Evolutionary conservation across 2,888 invertebrate genomes (phyloP).

Genomic region (Drosophila meridiana): DNA sequence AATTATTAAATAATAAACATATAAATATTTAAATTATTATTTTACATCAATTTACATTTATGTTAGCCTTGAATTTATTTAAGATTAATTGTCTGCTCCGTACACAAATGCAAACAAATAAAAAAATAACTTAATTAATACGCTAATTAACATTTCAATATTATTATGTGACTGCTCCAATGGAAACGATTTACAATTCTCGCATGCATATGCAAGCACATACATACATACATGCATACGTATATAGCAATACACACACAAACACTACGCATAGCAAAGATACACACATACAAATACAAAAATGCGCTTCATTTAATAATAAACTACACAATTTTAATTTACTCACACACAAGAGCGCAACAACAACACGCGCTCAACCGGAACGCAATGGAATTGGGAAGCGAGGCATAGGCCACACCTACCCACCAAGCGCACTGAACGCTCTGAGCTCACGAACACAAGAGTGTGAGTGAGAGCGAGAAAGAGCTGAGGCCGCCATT

Average conservation of each 20-base stretch:
- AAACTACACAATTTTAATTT: conserved; percentile 84
- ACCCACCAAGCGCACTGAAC: conserved; percentile 25
- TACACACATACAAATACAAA: conserved; percentile 72
- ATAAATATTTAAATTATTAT: neutral
- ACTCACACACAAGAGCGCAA: conserved; percentile 63
- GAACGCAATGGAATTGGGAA: conserved; percentile 54
- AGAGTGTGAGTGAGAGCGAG: conserved; percentile 19
- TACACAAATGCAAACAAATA: conserved; percentile 44
- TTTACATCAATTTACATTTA: neutral
- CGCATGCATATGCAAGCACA: conserved; percentile 10
- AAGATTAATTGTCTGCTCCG: conserved; percentile 32
- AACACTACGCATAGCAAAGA: conserved; percentile 30
- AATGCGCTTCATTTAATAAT: conserved; percentile 83
- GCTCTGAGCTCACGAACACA: conserved; percentile 7
- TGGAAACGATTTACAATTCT: conserved; percentile 53
- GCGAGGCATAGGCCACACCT: conserved; percentile 56
- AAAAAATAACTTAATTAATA: conserved; percentile 71
- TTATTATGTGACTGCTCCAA: conserved; percentile 70
- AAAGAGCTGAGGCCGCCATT: conserved; percentile 64
- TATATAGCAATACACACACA: conserved; percentile 16
- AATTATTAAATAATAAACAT: neutral
- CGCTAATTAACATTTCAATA: conserved; percentile 76
- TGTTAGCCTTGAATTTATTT: neutral
- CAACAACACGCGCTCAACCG: conserved; percentile 33
- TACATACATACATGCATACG: conserved; percentile 6